Percentiles rank a stretch among this genome's conserved stretches.
These are phyloP conservation scores for Delia radicum DNA, from an alignment of 1,140 invertebrate species.

Conservation along the genomic window DNA sequence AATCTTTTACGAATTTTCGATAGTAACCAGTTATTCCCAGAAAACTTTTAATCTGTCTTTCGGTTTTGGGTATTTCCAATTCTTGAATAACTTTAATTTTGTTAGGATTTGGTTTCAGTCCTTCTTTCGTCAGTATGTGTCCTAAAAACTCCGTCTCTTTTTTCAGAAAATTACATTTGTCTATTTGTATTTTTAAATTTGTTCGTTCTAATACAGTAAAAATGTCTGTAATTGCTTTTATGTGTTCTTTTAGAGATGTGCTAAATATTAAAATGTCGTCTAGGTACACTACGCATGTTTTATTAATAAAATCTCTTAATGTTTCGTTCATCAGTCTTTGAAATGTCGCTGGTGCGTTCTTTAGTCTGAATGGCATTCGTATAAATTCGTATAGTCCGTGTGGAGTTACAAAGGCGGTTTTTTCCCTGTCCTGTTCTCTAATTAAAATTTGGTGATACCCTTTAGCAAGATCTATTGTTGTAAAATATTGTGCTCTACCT, in stretches of 20 bases:
- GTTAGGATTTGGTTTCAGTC: slow-evolving; percentile 38
- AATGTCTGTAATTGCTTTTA: slow-evolving; percentile 40
- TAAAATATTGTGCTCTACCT: not conserved
- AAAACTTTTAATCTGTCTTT: slow-evolving; percentile 34
- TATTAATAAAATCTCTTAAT: slow-evolving; percentile 36
- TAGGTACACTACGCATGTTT: slow-evolving; percentile 33
- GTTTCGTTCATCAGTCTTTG: slow-evolving; percentile 49
- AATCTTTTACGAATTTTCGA: not conserved
- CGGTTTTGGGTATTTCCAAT: slow-evolving; percentile 32
- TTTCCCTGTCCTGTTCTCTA: not conserved
- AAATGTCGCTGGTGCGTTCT: slow-evolving; percentile 43
- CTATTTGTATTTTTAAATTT: slow-evolving; percentile 35
- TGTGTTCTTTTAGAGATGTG: slow-evolving; percentile 39
- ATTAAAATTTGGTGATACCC: slow-evolving; percentile 21
- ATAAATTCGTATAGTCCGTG: slow-evolving; percentile 27
- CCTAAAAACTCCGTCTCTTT: slow-evolving; percentile 20
- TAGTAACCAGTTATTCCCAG: slow-evolving; percentile 45
- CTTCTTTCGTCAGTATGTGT: slow-evolving; percentile 31
- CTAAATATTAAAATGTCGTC: slow-evolving; percentile 47
- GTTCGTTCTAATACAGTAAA: slow-evolving; percentile 44
- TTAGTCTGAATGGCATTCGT: slow-evolving; percentile 19
- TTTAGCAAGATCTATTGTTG: not conserved
- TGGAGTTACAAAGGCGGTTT: slow-evolving; percentile 34
- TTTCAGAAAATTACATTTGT: slow-evolving; percentile 40
- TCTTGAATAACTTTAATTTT: slow-evolving; percentile 33